Evolutionary conservation across 2,113 vertebrate genomes (phyloP), one percentile per base, ranked within the genome.

Genomic region (Lycaon pictus): DNA sequence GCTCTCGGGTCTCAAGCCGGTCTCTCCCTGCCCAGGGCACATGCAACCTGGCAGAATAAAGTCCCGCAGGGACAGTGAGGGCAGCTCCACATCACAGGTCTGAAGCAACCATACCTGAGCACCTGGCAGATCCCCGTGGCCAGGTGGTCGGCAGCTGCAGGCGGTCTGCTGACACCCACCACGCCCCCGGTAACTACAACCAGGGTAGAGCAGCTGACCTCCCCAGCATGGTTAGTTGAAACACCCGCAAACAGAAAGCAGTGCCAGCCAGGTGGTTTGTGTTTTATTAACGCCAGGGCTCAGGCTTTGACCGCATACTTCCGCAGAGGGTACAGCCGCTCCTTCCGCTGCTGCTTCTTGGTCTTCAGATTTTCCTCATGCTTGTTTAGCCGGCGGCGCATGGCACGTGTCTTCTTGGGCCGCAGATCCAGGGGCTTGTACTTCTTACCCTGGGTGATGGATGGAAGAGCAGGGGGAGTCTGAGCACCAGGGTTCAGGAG

Each of bases 371-470:
- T 98, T 97, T 99, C 98, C 88, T 99, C 99, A 0, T 99, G 99
- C 88, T 99, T 99, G 95, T 99, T 99, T 76, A 99, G 99, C 23
- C 99, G 97, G 92, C 99, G 99, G 11, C 99, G 99, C 98, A 99
- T 99, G 96, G 99, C 99, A 11, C 99, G 99, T 0, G 99, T 99
- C 99, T 99, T 99, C 99, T 99, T 99, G 79, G 99, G 99, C 97
- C 99, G 99, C 99, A 99, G 98, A 62, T 99, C 99, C 43, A 99
- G 98, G 51, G 99, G 99, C 97, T 99, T 99, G 98, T 99, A 99
- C 98, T 99, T 99, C 98, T 99, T 99, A 69, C 99, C 99, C 99
- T 99, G 91, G 97, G 97, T 25, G 80, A 56, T 86, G 25, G 19
- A 79, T 86, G 25, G 19, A 79, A 93, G 32, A 0, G 32, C 0